Evolutionary conservation across 92 coral and sea anemone genomes (phyloP).

Genomic region (Epizoanthus ramosus): DNA sequence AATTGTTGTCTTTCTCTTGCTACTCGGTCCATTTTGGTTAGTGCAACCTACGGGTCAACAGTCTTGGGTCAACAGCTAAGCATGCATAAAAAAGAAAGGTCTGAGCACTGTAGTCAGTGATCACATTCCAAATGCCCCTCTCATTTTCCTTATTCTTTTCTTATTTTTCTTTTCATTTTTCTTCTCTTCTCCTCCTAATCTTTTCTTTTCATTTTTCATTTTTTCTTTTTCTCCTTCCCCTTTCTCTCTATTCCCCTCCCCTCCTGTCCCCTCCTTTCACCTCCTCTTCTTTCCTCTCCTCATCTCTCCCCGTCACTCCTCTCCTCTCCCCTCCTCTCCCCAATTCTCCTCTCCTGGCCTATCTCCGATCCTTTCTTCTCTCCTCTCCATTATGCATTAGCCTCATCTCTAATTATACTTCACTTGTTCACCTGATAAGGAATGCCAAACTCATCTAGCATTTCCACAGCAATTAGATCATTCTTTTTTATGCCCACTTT

Average conservation of each 20-base stretch:
- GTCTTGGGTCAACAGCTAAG: background rate
- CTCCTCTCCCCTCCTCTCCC: too few species aligned
- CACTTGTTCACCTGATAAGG: constrained; percentile 71
- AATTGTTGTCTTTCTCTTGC: constrained; percentile 49
- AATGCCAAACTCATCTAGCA: constrained; percentile 75
- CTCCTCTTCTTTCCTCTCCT: too few species aligned
- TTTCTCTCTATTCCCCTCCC: too few species aligned
- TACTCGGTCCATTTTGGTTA: constrained; percentile 83
- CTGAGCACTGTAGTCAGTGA: too few species aligned
- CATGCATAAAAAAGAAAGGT: background rate
- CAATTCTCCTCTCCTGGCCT: background rate
- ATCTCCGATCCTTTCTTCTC: background rate
- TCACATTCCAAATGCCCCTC: background rate
- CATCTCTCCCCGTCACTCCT: too few species aligned
- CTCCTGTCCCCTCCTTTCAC: too few species aligned
- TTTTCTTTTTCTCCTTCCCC: too few species aligned
- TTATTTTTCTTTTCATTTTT: too few species aligned
- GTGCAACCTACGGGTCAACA: constrained; percentile 52
- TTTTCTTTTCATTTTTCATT: background rate
- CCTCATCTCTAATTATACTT: background rate
- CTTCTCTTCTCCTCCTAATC: too few species aligned
- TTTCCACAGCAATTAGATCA: constrained; percentile 84
- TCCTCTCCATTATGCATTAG: too few species aligned
- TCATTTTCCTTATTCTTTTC: too few species aligned
- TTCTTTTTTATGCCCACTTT: constrained; percentile 83